These are phyloP conservation scores for Brenthis daphne DNA, from an alignment of 2,888 invertebrate species.

Conservation along the genomic window DNA sequence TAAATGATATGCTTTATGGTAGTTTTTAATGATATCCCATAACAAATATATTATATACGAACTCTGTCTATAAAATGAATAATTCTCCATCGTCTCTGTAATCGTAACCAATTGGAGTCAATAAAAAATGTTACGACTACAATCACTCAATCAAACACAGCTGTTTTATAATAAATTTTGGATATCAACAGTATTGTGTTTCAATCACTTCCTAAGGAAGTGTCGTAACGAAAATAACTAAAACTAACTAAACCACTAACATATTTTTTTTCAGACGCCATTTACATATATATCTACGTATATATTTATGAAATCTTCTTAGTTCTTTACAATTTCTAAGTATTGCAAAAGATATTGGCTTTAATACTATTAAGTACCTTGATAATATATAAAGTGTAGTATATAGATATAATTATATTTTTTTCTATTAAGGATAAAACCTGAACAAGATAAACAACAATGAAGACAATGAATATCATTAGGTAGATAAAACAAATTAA, in stretches of 20 bases:
- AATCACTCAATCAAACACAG: slow-evolving; percentile 58
- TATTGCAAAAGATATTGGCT: too few species aligned
- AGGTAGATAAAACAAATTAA: background rate
- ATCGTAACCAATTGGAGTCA: slow-evolving; percentile 70
- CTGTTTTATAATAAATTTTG: slow-evolving; percentile 38
- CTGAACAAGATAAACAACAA: slow-evolving; percentile 5
- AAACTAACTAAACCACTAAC: background rate
- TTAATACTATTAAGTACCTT: too few species aligned
- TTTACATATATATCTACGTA: background rate
- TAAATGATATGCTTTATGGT: too few species aligned
- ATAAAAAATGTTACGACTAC: slow-evolving; percentile 60
- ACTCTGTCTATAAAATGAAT: slow-evolving; percentile 45
- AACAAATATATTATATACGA: slow-evolving; percentile 25
- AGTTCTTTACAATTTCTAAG: too few species aligned
- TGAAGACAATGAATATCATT: slow-evolving; percentile 10
- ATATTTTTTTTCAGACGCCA: background rate
- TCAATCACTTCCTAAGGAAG: slow-evolving; percentile 41
- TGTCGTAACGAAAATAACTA: background rate
- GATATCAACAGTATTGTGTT: slow-evolving; percentile 23
- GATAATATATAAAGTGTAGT: too few species aligned
- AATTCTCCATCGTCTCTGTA: slow-evolving; percentile 43
- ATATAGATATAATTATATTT: background rate
- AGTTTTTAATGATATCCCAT: background rate
- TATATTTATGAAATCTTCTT: background rate
- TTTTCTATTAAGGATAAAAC: background rate